Conservation (phyloP, 1,140 invertebrate genomes). For the Euura lappo region DNA sequence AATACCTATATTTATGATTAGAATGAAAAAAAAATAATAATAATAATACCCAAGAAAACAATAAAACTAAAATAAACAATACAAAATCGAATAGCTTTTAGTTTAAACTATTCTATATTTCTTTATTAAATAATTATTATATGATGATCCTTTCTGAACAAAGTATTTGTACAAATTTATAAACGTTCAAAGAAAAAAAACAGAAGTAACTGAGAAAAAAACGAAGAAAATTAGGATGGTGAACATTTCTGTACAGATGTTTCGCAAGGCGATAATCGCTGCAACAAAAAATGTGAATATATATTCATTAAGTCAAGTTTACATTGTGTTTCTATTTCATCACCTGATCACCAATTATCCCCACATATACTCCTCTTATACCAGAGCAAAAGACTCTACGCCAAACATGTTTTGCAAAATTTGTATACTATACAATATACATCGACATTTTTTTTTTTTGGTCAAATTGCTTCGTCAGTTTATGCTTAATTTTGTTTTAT, state of each 20-base stretch:
- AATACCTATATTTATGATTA: background rate
- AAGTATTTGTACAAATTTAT: slow-evolving; percentile 5
- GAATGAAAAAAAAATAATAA: background rate
- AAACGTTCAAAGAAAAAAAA: slow-evolving; percentile 11
- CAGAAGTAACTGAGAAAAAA: background rate
- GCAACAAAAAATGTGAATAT: slow-evolving; percentile 1
- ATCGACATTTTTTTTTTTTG: too few relatives aligned
- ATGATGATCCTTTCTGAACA: slow-evolving; percentile 3
- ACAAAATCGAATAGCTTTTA: background rate
- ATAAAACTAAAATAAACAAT: background rate
- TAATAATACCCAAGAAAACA: background rate
- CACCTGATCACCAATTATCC: background rate
- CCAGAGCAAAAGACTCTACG: too few relatives aligned
- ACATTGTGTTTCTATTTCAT: slow-evolving; percentile 1
- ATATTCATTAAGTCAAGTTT: slow-evolving; percentile 5
- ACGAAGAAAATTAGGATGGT: background rate
- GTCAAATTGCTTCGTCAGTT: too few relatives aligned
- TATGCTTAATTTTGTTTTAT: too few relatives aligned
- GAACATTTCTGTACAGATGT: slow-evolving; percentile 18
- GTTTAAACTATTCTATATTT: background rate
- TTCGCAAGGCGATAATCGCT: background rate
- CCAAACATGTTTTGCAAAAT: too few relatives aligned
- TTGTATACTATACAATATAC: too few relatives aligned
- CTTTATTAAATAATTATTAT: background rate
- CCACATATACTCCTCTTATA: background rate